A percentile compares a stretch with the other conserved stretches of the same genome.
Evolutionary conservation across 92 coral and sea anemone species (phyloP).

Genomic region (Siderastrea siderea): DNA sequence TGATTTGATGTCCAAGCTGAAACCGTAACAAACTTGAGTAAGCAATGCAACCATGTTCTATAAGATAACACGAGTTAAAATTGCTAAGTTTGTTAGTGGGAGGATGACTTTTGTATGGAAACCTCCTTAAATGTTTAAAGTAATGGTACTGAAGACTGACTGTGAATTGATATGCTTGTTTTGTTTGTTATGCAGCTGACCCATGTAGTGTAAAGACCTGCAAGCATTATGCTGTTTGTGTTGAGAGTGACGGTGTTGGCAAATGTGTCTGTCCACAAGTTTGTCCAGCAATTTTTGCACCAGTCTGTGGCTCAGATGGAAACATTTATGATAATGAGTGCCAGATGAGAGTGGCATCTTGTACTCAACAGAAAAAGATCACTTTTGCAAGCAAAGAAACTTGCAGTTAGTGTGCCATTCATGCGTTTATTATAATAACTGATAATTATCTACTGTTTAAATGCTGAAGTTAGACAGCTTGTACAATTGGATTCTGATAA

Average conservation of each 20-base stretch:
- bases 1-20: too few relatives aligned
- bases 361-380: constrained; percentile 69
- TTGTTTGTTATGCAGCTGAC: constrained; percentile 24
- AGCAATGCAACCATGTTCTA: too few relatives aligned
- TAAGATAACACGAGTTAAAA: too few relatives aligned
- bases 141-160: too few relatives aligned
- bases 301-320: constrained; percentile 94
- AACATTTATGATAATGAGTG: constrained; percentile 83
- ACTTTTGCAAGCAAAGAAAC: constrained; percentile 52
- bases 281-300: constrained; percentile 59
- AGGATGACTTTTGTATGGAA: too few relatives aligned
- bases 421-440: too few relatives aligned
- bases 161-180: background rate
- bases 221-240: constrained; percentile 63
- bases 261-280: constrained; percentile 79
- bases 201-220: constrained; percentile 79
- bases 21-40: too few relatives aligned
- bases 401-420: constrained; percentile 32
- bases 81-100: too few relatives aligned
- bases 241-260: constrained; percentile 61
- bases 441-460: background rate
- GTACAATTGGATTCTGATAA: too few relatives aligned
- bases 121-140: too few relatives aligned
- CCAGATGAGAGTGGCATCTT: constrained; percentile 63
- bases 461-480: too few relatives aligned